Conservation (phyloP, 2,113 vertebrate species). For the Myocastor coypus region DNA sequence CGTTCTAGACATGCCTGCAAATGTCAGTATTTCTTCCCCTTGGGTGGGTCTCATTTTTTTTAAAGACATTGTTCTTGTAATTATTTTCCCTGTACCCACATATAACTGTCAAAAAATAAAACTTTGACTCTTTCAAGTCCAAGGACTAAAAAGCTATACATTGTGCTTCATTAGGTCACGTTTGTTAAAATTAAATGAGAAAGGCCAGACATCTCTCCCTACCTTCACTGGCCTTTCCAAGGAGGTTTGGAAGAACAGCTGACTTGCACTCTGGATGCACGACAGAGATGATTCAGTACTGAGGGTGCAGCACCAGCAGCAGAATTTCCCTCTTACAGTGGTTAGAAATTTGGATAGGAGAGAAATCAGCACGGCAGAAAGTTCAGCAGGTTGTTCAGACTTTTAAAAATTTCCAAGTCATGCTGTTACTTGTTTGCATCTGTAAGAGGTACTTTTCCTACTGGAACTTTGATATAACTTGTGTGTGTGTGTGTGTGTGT, state of each 20-base stretch:
- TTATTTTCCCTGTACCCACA: neutral
- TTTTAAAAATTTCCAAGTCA: slow-evolving; percentile 73
- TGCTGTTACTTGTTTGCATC: slow-evolving; percentile 41
- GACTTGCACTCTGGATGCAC: neutral
- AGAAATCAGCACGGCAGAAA: slow-evolving; percentile 4
- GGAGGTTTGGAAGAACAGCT: neutral
- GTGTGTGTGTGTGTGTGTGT: neutral
- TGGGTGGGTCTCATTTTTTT: neutral
- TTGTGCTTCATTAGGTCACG: neutral
- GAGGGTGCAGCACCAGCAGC: neutral
- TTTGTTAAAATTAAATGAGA: slow-evolving; percentile 19
- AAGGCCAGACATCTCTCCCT: neutral
- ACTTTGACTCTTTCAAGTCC: neutral
- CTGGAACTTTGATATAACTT: neutral
- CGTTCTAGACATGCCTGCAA: neutral
- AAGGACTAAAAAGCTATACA: neutral
- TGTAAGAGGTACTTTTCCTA: slow-evolving; percentile 69
- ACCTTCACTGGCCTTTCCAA: neutral
- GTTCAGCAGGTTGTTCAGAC: slow-evolving; percentile 41
- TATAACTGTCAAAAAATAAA: slow-evolving; percentile 19
- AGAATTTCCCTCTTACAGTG: slow-evolving; percentile 59
- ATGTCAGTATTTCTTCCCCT: neutral
- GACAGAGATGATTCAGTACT: neutral
- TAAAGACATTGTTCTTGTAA: neutral
- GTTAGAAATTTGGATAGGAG: neutral